Conservation (phyloP, 2,888 invertebrate genomes). For the Agriopis marginaria region DNA sequence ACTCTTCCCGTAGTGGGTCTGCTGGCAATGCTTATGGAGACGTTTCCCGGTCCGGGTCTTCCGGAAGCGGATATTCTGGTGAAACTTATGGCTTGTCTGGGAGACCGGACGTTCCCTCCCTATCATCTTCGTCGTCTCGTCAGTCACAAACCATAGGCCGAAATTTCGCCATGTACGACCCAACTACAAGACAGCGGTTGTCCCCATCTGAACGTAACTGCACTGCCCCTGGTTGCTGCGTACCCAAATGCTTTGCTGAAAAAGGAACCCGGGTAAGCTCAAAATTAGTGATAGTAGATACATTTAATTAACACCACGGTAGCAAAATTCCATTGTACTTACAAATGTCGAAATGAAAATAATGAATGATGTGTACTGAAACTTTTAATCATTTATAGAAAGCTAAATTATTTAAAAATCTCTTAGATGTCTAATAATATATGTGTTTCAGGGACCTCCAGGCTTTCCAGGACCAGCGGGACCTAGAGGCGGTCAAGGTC, state of each 20-base stretch:
- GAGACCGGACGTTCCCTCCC: conserved; percentile 47
- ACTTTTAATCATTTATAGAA: neutral
- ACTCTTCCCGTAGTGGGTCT: neutral
- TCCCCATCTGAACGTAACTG: conserved; percentile 86
- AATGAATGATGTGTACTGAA: too few species aligned
- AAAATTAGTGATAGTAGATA: neutral
- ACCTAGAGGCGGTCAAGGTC: conserved; percentile 91
- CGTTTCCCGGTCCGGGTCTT: conserved; percentile 13
- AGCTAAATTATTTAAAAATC: neutral
- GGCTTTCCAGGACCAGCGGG: conserved; percentile 91
- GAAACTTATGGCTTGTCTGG: conserved; percentile 52
- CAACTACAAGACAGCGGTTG: conserved; percentile 72
- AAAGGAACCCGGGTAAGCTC: conserved; percentile 91
- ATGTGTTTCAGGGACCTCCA: conserved; percentile 88
- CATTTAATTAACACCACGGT: neutral
- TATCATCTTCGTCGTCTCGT: conserved; percentile 35
- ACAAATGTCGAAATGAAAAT: too few species aligned
- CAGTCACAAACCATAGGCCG: conserved; percentile 19
- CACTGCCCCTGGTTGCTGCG: conserved; percentile 89
- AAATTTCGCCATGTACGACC: conserved; percentile 73
- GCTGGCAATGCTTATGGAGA: conserved; percentile 5
- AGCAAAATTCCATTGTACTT: neutral
- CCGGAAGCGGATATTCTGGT: conserved; percentile 20
- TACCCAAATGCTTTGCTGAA: conserved; percentile 95
- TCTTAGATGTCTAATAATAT: neutral